Conservation (phyloP, 2,797 vertebrate species). For the Helarctos malayanus region DNA sequence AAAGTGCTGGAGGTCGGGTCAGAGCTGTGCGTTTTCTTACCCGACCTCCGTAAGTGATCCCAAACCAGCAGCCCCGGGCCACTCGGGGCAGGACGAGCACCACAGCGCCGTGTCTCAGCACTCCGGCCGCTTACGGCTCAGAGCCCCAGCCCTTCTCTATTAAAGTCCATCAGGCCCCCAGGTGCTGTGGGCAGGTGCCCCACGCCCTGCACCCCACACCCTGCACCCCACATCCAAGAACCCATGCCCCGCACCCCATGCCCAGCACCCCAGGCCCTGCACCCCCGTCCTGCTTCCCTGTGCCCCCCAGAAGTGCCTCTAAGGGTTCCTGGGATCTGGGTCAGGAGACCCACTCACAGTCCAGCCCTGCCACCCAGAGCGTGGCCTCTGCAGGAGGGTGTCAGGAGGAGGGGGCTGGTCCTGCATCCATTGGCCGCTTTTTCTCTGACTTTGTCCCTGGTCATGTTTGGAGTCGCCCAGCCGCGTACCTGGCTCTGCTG, state of each 20-base stretch:
- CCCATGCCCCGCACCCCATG: background rate
- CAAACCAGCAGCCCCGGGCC: background rate
- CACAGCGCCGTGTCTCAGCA: too few species aligned
- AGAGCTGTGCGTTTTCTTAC: background rate
- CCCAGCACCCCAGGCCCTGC: background rate
- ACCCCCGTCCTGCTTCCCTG: background rate
- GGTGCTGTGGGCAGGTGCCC: background rate
- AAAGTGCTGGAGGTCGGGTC: background rate
- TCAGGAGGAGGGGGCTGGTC: background rate
- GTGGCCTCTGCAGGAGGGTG: background rate
- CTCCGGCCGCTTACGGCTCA: accelerated
- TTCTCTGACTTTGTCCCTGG: background rate
- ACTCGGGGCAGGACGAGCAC: accelerated
- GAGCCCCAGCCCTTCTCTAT: background rate
- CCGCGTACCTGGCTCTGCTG: accelerated
- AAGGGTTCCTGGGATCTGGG: background rate
- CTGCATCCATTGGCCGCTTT: background rate
- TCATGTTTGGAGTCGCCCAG: background rate
- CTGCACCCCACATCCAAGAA: background rate
- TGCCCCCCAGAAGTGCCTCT: background rate
- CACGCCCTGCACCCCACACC: accelerated
- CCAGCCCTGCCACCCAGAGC: background rate
- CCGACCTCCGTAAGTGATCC: background rate
- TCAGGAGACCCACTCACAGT: background rate
- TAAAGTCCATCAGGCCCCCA: background rate